phyloP scores from a whole-genome alignment of 2,113 vertebrate species.

The Lophius piscatorius region DNA sequence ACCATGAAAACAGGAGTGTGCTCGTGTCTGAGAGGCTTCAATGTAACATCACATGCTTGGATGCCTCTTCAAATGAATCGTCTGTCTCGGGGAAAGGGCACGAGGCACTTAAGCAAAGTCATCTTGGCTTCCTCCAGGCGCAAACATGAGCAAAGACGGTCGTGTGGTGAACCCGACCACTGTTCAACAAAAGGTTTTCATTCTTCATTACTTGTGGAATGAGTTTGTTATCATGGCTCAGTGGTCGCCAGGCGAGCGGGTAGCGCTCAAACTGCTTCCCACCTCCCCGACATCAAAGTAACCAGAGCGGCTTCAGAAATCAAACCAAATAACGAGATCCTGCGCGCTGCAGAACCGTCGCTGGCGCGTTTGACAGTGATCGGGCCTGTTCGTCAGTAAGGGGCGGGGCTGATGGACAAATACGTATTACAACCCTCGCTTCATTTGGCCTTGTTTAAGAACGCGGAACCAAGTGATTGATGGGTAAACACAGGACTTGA shows the following conservation, averaged over 20 bases:
- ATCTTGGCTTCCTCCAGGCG: slow-evolving; percentile 49
- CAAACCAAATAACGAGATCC: slow-evolving; percentile 27
- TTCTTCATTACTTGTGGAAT: slow-evolving; percentile 69
- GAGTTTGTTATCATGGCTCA: slow-evolving; percentile 66
- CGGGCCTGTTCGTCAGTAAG: slow-evolving; percentile 45
- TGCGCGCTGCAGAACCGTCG: not conserved
- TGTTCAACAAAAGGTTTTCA: slow-evolving; percentile 59
- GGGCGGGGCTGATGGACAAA: slow-evolving; percentile 59
- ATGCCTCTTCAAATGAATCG: slow-evolving; percentile 58
- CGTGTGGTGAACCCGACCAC: slow-evolving; percentile 29
- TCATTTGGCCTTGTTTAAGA: slow-evolving; percentile 50
- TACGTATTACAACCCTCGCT: slow-evolving; percentile 42
- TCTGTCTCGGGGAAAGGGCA: slow-evolving; percentile 46
- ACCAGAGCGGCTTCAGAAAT: slow-evolving; percentile 25
- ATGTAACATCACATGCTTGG: slow-evolving; percentile 35
- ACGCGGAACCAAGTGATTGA: slow-evolving; percentile 60
- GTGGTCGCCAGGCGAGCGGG: slow-evolving; percentile 33
- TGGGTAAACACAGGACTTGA: slow-evolving; percentile 59
- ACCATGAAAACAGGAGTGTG: not conserved
- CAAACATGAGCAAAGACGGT: slow-evolving; percentile 49
- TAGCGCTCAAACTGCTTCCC: slow-evolving; percentile 10
- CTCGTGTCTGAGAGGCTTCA: slow-evolving; percentile 1
- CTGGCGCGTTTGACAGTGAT: slow-evolving; percentile 29
- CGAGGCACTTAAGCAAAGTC: slow-evolving; percentile 48
- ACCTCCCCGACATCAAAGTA: slow-evolving; percentile 38